Conservation (phyloP, 2,888 invertebrate genomes). For the Mechanitis messenoides region DNA sequence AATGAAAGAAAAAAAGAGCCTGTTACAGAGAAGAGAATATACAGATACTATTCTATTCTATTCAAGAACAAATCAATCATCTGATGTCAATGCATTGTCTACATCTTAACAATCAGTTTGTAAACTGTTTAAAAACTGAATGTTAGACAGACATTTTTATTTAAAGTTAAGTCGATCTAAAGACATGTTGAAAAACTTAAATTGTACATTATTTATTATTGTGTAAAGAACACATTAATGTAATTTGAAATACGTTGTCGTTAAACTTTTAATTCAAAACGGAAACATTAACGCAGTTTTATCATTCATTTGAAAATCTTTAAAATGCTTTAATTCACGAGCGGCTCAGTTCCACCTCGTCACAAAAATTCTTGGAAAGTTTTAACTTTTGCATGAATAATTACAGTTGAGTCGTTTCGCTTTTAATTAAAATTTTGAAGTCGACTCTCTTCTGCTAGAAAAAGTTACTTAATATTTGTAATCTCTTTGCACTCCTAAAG, state of each 20-base stretch:
- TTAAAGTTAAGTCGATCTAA: background rate
- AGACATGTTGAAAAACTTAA: too few species aligned
- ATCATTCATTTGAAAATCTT: conserved; percentile 4
- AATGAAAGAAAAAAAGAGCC: too few species aligned
- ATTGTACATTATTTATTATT: too few species aligned
- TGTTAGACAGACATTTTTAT: background rate
- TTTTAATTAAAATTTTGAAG: conserved; percentile 20
- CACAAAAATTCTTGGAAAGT: conserved; percentile 23
- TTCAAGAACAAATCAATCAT: conserved; percentile 21
- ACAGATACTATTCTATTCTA: conserved; percentile 3
- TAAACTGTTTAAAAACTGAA: background rate
- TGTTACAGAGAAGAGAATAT: too few species aligned
- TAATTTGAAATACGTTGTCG: background rate
- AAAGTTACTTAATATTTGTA: conserved; percentile 16
- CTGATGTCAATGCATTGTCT: conserved; percentile 7
- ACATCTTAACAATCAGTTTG: conserved; percentile 12
- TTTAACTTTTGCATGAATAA: conserved; percentile 28
- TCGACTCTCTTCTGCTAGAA: conserved; percentile 11
- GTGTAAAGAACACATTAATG: too few species aligned
- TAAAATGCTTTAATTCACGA: conserved; percentile 7
- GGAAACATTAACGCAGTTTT: background rate
- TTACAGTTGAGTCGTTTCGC: conserved; percentile 18
- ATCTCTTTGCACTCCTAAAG: conserved; percentile 9
- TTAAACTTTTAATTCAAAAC: background rate
- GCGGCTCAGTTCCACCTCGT: conserved; percentile 20